phyloP scores from a whole-genome alignment of 37 sponge, comb jelly and placozoan species.

The Chondrosia reniformis region DNA sequence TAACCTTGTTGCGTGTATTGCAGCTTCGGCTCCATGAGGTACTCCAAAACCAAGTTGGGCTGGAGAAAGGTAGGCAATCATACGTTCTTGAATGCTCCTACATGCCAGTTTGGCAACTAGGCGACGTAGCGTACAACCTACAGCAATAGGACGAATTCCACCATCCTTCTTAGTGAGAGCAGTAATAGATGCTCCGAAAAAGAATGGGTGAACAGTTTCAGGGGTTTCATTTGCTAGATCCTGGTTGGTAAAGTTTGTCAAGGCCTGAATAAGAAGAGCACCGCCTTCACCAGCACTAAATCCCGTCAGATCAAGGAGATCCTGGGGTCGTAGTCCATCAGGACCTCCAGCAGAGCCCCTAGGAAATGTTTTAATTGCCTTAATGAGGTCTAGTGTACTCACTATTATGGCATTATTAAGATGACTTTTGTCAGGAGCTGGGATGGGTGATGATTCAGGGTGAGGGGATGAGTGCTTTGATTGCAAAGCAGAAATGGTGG shows the following conservation, averaged over 20 bases:
- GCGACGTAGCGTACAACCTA: constrained; percentile 32
- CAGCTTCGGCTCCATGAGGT: constrained; percentile 3
- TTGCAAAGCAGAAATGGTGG: constrained; percentile 5
- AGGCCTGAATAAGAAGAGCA: constrained; percentile 4
- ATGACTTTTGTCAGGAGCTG: neutral
- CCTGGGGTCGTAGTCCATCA: constrained; percentile 38
- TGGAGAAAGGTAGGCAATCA: constrained; percentile 18
- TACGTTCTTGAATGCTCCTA: neutral
- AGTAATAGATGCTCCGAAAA: constrained; percentile 41
- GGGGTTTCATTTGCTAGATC: constrained; percentile 24
- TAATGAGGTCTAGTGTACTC: neutral
- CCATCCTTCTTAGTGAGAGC: constrained; percentile 40
- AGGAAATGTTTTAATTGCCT: constrained; percentile 27
- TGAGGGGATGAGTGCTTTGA: neutral
- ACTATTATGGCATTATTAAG: neutral
- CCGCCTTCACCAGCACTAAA: constrained; percentile 12
- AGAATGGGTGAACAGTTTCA: constrained; percentile 10
- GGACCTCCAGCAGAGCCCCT: constrained; percentile 42
- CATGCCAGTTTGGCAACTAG: constrained; percentile 35
- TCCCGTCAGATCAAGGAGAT: constrained; percentile 32
- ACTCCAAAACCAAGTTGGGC: neutral
- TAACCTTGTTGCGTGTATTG: neutral
- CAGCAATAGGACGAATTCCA: constrained; percentile 44
- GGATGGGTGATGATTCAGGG: neutral
- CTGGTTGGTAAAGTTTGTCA: constrained; percentile 20